Evolutionary conservation across 2,797 vertebrate genomes (phyloP).

Genomic region (Falco rusticolus): DNA sequence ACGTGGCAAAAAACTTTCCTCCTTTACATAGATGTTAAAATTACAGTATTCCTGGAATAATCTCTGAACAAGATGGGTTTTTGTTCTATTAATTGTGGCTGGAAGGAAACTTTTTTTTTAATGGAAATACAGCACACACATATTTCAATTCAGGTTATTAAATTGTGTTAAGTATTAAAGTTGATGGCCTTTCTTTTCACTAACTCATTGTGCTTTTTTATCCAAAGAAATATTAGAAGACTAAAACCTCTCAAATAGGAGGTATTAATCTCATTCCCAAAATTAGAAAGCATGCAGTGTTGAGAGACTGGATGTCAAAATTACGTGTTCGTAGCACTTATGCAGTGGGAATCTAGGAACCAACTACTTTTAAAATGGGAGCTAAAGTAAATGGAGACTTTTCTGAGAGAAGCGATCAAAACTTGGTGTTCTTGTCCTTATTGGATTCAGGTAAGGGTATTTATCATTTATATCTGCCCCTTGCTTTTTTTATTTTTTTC

Average conservation of each 20-base stretch:
- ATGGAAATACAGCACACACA: slow-evolving; percentile 59
- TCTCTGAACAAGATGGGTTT: slow-evolving; percentile 67
- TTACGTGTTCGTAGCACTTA: slow-evolving; percentile 21
- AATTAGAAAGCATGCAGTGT: slow-evolving; percentile 70
- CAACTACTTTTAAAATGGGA: slow-evolving; percentile 36
- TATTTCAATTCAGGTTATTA: slow-evolving; percentile 71
- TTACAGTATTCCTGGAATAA: slow-evolving; percentile 73
- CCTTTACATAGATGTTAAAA: slow-evolving; percentile 67
- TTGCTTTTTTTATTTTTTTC: not conserved
- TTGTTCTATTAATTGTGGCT: slow-evolving; percentile 75
- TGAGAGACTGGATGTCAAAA: slow-evolving; percentile 67
- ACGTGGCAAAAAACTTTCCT: slow-evolving; percentile 68
- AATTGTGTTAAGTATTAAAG: slow-evolving; percentile 59
- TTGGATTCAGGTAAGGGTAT: slow-evolving; percentile 49
- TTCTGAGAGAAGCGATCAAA: not conserved
- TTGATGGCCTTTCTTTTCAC: slow-evolving; percentile 58
- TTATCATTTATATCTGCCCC: not conserved
- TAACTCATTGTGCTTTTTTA: slow-evolving; percentile 62
- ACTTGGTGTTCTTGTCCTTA: not conserved
- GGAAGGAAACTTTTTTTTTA: slow-evolving; percentile 69
- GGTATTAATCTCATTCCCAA: slow-evolving; percentile 71
- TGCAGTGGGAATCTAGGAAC: not conserved
- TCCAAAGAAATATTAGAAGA: slow-evolving; percentile 69
- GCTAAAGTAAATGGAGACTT: slow-evolving; percentile 5
- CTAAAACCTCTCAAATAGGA: slow-evolving; percentile 66